phyloP scores from a whole-genome alignment of 2,113 vertebrate species.

The Neolamprologus ventralis region DNA sequence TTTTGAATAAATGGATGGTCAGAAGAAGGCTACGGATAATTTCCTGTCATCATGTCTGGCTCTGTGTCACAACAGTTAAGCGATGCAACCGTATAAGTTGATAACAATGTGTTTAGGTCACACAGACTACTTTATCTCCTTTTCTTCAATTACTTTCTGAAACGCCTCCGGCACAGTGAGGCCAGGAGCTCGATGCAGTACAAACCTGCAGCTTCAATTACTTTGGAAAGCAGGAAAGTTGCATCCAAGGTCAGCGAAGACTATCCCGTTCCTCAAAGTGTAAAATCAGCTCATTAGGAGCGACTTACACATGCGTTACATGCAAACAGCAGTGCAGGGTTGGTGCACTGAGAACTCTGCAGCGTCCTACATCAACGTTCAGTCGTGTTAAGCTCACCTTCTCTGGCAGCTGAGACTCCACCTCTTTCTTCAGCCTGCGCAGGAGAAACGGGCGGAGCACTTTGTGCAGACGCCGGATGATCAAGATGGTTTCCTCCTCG shows the following conservation, averaged over 20 bases:
- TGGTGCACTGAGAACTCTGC: background rate
- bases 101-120: background rate
- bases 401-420: conserved; percentile 96
- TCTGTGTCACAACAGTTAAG: background rate
- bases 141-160: background rate
- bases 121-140: background rate
- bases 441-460: conserved; percentile 92
- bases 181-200: background rate
- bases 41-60: background rate
- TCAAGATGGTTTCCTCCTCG: conserved; percentile 97
- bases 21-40: background rate
- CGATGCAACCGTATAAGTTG: background rate
- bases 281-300: background rate
- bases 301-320: background rate
- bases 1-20: background rate
- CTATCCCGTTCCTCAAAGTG: background rate
- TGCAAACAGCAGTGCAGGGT: background rate
- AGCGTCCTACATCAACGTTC: background rate
- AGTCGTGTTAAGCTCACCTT: conserved; percentile 72
- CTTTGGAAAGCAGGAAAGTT: background rate
- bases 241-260: background rate
- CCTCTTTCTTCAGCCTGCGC: conserved; percentile 93
- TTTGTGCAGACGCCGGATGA: conserved; percentile 95
- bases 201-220: background rate
- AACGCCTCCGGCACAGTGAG: background rate